phyloP scores from a whole-genome alignment of 1,140 invertebrate species.

The Acromyrmex heyeri region DNA sequence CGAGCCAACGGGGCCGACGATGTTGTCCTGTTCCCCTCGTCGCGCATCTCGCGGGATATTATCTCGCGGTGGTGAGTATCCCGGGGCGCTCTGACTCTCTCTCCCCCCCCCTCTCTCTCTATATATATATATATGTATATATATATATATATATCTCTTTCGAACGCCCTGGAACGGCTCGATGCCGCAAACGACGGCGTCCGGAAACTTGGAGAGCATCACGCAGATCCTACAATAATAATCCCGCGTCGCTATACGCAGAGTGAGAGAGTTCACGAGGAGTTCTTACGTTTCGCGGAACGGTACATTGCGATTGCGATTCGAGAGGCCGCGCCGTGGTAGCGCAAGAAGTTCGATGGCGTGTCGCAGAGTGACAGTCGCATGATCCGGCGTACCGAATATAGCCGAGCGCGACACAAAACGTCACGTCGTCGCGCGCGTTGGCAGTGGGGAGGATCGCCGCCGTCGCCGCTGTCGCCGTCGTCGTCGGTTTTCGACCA shows the following conservation, averaged over 20 bases:
- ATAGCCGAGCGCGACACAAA: constrained; percentile 76
- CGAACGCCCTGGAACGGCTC: constrained; percentile 18
- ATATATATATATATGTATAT: too few relatives aligned
- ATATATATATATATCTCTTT: neutral
- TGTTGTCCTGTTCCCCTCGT: constrained; percentile 47
- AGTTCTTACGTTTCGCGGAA: constrained; percentile 7
- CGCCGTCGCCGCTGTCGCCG: constrained; percentile 22
- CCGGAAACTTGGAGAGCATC: neutral
- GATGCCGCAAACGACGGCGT: constrained; percentile 12
- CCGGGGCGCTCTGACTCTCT: neutral
- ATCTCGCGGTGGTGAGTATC: constrained; percentile 27
- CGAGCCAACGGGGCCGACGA: constrained; percentile 37
- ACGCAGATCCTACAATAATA: constrained; percentile 35
- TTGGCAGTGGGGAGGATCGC: constrained; percentile 20
- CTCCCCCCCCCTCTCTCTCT: neutral
- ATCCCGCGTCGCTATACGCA: neutral
- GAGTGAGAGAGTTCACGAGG: neutral
- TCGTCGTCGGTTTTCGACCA: constrained; percentile 46
- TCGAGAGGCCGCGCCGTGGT: constrained; percentile 55
- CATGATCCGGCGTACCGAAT: constrained; percentile 78
- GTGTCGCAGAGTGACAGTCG: constrained; percentile 75
- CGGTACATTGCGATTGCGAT: constrained; percentile 21
- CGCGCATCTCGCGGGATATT: constrained; percentile 38
- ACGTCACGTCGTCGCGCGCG: constrained; percentile 62
- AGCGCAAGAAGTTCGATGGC: constrained; percentile 74